Base-by-base conservation (phyloP, 2,888 invertebrate genomes). In the Tenthredo livida region DNA sequence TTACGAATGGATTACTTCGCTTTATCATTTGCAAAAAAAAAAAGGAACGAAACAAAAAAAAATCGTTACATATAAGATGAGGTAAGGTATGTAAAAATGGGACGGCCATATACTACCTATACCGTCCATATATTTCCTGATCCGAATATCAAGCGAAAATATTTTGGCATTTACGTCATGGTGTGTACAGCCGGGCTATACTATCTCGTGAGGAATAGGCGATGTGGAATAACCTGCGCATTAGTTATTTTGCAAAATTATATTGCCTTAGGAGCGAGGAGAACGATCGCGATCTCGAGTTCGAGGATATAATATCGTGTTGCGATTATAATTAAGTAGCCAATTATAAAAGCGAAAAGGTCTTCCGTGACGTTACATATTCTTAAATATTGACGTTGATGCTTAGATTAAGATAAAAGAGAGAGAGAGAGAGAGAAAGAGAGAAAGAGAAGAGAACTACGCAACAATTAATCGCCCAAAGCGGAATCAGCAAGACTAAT, bases 291-390 rank as follows among this genome's bases (percentile, higher is more conserved):
- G 4, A 65, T 65, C 29, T 12, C 21, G 4, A 21, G 10, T 37
- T 29, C 21, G 65, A 25, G 10, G 21, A 25, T 25, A 25, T 33
- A 67, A 67, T 29, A 29, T 17, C 67, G 67, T 17, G 12, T 33
- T 33, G 29, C 17, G 29, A 67, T 67, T 43, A 43, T 73, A 70
- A 29, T 70, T n/a, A 43, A 29, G 43, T 37, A 17, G 43, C 43
- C 43, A 43, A 73, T 73, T 73, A n/a, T 73, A n/a, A 43, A 43
- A 43, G 40, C 40, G 73, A 43, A 40, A 73, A 73, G 43, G 43
- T 40, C 40, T 43, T 40, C 25, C 73, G 43, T 73, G 40, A 40
- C 43, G 43, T 73, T 43, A 12, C 25, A 10, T 7, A 43, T 43
- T 5, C 21, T 43, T 4, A n/a, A 54, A 54, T 61, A 25, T 10